Percentiles rank a stretch among this genome's conserved stretches.
Conservation (phyloP, 2,113 vertebrate genomes). For the Rhea pennata region DNA sequence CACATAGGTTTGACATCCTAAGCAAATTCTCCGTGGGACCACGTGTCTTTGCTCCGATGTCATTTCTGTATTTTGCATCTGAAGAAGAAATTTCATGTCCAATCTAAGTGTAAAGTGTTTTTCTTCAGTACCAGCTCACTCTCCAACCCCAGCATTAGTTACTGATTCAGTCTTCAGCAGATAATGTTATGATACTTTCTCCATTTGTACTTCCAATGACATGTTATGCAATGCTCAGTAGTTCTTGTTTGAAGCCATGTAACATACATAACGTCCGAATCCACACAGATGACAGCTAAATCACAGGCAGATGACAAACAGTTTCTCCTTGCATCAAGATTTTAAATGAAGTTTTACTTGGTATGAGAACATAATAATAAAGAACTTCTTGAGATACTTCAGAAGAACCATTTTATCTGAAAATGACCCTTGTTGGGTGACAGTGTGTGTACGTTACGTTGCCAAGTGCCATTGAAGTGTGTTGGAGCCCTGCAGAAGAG, state of each 20-base stretch:
- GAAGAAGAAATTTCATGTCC: neutral
- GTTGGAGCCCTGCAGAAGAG: neutral
- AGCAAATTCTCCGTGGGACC: neutral
- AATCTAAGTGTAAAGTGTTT: neutral
- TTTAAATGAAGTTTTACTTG: neutral
- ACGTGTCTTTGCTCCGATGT: neutral
- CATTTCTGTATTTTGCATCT: neutral
- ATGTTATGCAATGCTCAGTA: neutral
- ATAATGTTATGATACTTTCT: neutral
- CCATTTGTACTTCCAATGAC: neutral
- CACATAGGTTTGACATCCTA: neutral
- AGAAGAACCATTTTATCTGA: neutral
- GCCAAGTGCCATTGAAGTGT: neutral
- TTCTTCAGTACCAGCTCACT: neutral
- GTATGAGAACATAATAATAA: neutral
- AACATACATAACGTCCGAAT: neutral
- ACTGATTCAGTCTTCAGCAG: neutral
- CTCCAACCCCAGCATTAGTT: neutral
- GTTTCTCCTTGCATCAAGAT: neutral
- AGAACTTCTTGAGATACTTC: neutral
- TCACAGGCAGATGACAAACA: neutral
- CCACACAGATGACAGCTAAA: neutral
- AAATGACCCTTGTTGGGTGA: neutral
- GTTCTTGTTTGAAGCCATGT: neutral
- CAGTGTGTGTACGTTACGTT: neutral